Conservation (phyloP, 2,113 vertebrate genomes). For the Jaculus jaculus region DNA sequence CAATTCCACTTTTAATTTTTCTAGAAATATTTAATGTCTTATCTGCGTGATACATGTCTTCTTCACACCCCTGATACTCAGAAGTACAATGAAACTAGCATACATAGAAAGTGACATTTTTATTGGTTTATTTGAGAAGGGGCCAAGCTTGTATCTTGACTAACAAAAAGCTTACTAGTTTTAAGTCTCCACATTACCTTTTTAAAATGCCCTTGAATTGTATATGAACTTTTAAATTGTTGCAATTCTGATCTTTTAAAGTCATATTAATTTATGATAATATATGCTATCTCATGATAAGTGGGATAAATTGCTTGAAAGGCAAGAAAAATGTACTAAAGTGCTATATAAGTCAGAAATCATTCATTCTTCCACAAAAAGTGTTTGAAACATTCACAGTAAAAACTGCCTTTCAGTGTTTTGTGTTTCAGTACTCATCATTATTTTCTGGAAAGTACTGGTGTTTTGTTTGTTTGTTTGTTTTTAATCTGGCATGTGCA, state of each 20-base stretch:
- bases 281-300: constrained; percentile 57
- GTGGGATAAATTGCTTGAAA: constrained; percentile 70
- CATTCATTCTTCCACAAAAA: constrained; percentile 63
- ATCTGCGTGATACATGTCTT: background rate
- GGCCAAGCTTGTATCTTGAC: background rate
- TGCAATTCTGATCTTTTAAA: constrained; percentile 69
- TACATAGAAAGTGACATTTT: constrained; percentile 11
- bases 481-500: constrained; percentile 63
- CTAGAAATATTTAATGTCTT: background rate
- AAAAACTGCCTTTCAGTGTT: constrained; percentile 46
- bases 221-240: constrained; percentile 48
- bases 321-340: constrained; percentile 68
- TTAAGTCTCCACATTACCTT: constrained; percentile 39
- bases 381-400: constrained; percentile 51
- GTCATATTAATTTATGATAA: constrained; percentile 61
- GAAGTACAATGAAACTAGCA: background rate
- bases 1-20: background rate
- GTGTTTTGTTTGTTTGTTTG: too few relatives aligned
- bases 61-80: background rate
- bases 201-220: constrained; percentile 2
- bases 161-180: constrained; percentile 40
- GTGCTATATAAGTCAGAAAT: constrained; percentile 67
- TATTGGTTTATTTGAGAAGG: background rate
- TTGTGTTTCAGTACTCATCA: background rate
- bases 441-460: constrained; percentile 36